Percentiles rank a stretch among this genome's conserved stretches.
Evolutionary conservation across 2,113 vertebrate genomes (phyloP).

Genomic region (Hemiprocne comata): DNA sequence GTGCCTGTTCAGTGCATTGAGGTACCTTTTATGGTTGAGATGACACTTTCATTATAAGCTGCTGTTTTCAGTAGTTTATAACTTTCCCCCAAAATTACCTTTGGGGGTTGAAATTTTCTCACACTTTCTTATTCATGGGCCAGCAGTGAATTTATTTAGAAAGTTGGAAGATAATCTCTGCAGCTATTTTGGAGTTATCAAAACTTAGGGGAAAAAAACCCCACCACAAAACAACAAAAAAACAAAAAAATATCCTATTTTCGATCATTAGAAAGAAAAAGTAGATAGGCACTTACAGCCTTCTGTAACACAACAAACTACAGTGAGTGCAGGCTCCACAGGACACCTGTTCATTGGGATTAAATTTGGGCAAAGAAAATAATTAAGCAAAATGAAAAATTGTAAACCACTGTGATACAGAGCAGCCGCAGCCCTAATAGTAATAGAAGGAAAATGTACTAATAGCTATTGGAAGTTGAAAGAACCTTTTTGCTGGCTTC

Average conservation of each 20-base stretch:
- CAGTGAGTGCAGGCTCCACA: neutral
- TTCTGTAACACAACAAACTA: neutral
- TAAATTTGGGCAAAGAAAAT: neutral
- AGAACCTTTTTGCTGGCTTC: neutral
- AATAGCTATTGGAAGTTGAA: neutral
- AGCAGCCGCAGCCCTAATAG: neutral
- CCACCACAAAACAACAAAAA: too few species aligned
- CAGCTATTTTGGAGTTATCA: neutral
- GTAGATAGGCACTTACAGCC: neutral
- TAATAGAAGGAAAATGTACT: neutral
- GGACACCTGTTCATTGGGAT: neutral
- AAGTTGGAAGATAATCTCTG: conserved; percentile 26
- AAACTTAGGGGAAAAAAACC: neutral
- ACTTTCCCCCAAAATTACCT: conserved; percentile 59
- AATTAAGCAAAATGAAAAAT: neutral
- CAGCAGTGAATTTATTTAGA: conserved; percentile 38
- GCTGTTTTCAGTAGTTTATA: conserved; percentile 66
- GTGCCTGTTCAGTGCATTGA: conserved; percentile 54
- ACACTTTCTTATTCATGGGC: conserved; percentile 29
- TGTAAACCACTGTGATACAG: neutral
- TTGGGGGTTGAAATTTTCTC: conserved; percentile 60
- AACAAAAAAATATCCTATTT: neutral
- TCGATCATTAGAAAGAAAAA: neutral
- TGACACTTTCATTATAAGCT: conserved; percentile 68
- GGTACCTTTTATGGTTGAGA: conserved; percentile 63